A percentile compares a stretch with the other conserved stretches of the same genome.
These are phyloP conservation scores for Lagopus leucura DNA, from an alignment of 2,113 vertebrate species.

Conservation along the genomic window DNA sequence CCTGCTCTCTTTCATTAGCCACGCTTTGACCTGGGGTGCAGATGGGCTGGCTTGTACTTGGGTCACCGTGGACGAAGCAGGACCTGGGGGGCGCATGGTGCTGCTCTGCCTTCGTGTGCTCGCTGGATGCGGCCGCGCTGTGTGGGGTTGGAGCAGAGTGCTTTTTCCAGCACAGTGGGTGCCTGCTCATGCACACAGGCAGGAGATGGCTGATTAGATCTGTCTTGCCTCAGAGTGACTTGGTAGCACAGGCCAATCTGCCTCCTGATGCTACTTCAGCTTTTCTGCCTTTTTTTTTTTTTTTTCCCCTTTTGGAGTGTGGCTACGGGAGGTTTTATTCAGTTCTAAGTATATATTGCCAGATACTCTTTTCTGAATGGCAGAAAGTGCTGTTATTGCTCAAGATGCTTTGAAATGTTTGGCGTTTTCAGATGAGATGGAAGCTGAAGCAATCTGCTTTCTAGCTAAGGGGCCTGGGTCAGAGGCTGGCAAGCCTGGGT, in stretches of 20 bases:
- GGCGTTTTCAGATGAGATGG: background rate
- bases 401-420: background rate
- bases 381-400: conserved; percentile 11
- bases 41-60: background rate
- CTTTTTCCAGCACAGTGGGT: conserved; percentile 61
- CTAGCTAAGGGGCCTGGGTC: background rate
- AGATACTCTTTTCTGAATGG: background rate
- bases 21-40: background rate
- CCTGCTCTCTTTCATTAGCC: background rate
- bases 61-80: background rate
- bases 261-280: conserved; percentile 29
- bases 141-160: background rate
- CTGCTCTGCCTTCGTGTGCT: background rate
- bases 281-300: background rate
- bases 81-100: background rate
- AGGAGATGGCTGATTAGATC: conserved; percentile 59
- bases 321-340: background rate
- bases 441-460: background rate
- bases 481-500: background rate
- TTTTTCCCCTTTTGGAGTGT: background rate
- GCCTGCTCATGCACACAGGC: conserved; percentile 51
- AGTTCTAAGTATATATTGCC: background rate
- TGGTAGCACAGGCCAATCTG: conserved; percentile 28
- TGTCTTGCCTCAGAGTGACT: conserved; percentile 41
- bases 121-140: background rate